Percentiles rank a stretch among this genome's conserved stretches.
These are phyloP conservation scores for Idaea aversata DNA, from an alignment of 2,888 invertebrate species.

Conservation along the genomic window DNA sequence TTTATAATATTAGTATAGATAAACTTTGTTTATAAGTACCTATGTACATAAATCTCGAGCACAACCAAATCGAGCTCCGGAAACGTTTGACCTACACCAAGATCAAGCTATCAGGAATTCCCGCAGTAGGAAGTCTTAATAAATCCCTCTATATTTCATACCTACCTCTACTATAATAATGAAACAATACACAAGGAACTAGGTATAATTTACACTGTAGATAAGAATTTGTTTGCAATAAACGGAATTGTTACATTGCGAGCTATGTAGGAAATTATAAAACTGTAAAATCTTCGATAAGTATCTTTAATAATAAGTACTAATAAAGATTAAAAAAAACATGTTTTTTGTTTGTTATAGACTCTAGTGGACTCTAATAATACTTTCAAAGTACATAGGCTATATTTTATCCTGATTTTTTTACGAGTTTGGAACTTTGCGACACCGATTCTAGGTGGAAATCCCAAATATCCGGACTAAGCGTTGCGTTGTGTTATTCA, in stretches of 20 bases:
- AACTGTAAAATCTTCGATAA: not conserved
- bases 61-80: not conserved
- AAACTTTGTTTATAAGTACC: too few relatives aligned
- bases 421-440: too few relatives aligned
- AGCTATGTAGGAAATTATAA: not conserved
- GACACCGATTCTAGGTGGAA: too few relatives aligned
- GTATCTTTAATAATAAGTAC: conserved; percentile 5
- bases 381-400: too few relatives aligned
- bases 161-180: not conserved
- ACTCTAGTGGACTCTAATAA: too few relatives aligned
- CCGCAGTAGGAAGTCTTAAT: not conserved
- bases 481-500: too few relatives aligned
- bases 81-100: not conserved
- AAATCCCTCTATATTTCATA: not conserved
- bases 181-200: not conserved
- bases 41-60: not conserved
- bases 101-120: not conserved
- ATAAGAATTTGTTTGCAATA: not conserved
- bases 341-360: too few relatives aligned
- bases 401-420: too few relatives aligned
- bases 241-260: not conserved
- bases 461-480: too few relatives aligned
- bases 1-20: too few relatives aligned
- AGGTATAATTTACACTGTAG: not conserved
- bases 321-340: conserved; percentile 3